Percentiles rank a stretch among this genome's conserved stretches.
These are phyloP conservation scores for Ifrita kowaldi DNA, from an alignment of 2,113 vertebrate genomes.

Conservation along the genomic window DNA sequence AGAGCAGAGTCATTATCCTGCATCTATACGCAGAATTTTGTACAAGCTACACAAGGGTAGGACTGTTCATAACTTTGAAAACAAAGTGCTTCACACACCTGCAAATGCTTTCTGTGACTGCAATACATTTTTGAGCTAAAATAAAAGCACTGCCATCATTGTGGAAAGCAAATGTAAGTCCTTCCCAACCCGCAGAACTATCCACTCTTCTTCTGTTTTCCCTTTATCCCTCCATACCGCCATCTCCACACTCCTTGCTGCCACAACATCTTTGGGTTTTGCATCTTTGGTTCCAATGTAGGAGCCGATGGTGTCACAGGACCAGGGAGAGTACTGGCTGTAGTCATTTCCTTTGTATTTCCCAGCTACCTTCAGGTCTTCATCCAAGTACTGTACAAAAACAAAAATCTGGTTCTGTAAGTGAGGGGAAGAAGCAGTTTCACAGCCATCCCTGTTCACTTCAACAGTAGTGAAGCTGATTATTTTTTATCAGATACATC, in stretches of 20 bases:
- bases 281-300: constrained; percentile 97
- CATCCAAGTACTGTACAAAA: constrained; percentile 86
- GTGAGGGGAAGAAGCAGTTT: not conserved
- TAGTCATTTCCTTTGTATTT: constrained; percentile 93
- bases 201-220: not conserved
- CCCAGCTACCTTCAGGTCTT: constrained; percentile 84
- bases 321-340: constrained; percentile 98
- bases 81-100: not conserved
- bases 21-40: not conserved
- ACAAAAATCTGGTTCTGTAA: constrained; percentile 56
- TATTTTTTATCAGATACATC: not conserved
- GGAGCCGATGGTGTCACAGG: constrained; percentile 96
- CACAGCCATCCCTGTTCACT: not conserved
- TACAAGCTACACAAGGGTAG: not conserved
- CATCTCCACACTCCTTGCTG: constrained; percentile 85
- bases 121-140: not conserved
- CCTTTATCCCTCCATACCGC: constrained; percentile 77
- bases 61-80: not conserved
- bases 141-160: not conserved
- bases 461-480: not conserved
- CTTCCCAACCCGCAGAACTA: not conserved
- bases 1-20: not conserved
- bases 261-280: constrained; percentile 94
- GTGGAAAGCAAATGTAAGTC: not conserved
- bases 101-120: not conserved